These are phyloP conservation scores for Phocoena sinus DNA, from an alignment of 2,113 vertebrate species.

Conservation along the genomic window DNA sequence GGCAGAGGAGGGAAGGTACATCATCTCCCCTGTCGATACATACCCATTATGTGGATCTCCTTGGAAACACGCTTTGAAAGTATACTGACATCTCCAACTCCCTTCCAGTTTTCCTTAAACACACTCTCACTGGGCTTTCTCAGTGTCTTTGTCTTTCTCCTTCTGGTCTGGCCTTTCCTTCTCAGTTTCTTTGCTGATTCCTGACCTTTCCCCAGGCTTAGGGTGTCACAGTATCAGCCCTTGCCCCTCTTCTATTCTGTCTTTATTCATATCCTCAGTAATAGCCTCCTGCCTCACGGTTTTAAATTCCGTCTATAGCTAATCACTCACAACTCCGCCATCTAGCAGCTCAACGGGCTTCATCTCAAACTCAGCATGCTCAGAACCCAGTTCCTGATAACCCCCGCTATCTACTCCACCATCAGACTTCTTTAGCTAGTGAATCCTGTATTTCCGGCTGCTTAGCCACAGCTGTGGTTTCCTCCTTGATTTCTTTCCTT, in stretches of 20 bases:
- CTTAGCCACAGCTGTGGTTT: neutral
- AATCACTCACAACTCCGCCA: neutral
- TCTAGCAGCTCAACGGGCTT: no score
- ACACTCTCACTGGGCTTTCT: no score
- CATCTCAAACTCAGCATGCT: no score
- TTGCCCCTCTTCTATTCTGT: neutral
- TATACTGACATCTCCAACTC: accelerated
- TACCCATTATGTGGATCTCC: accelerated
- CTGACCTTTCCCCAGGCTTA: neutral
- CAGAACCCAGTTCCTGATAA: neutral
- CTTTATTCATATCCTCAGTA: neutral
- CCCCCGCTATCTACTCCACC: neutral
- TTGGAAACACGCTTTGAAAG: neutral
- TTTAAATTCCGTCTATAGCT: neutral
- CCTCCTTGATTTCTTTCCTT: neutral
- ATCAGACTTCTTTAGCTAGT: neutral
- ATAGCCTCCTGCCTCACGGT: neutral
- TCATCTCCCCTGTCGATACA: neutral
- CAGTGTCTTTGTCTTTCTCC: neutral
- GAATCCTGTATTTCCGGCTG: neutral
- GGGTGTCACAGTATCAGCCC: neutral
- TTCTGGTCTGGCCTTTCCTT: neutral
- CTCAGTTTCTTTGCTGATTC: neutral
- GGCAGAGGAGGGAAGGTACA: neutral
- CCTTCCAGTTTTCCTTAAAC: neutral